Conservation (phyloP, 1,140 invertebrate genomes). For the Eulimnadia texana region DNA sequence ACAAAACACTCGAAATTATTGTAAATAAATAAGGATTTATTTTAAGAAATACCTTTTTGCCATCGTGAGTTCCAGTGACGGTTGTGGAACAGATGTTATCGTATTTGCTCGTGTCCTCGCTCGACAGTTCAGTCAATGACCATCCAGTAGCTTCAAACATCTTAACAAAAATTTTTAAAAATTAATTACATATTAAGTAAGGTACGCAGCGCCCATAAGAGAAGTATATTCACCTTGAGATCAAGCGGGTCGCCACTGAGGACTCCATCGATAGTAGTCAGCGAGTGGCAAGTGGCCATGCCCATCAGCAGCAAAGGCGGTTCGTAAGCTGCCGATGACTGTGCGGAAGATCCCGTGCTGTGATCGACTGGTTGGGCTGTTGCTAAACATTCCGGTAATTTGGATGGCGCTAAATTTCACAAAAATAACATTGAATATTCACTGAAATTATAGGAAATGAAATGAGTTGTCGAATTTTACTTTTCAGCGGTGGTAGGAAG, state of each 20-base stretch:
- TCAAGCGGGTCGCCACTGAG: conserved; percentile 69
- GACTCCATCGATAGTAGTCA: conserved; percentile 61
- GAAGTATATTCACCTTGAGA: conserved; percentile 37
- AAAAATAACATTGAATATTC: not conserved
- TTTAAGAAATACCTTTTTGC: not conserved
- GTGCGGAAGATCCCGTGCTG: conserved; percentile 26
- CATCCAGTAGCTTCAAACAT: conserved; percentile 78
- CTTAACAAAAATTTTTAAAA: conserved; percentile 13
- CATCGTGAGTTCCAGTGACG: conserved; percentile 35
- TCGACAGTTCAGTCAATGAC: conserved; percentile 72
- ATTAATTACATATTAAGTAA: not conserved
- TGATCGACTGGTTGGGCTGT: not conserved
- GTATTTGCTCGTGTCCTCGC: conserved; percentile 70
- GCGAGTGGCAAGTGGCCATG: conserved; percentile 65
- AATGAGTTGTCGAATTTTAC: no score
- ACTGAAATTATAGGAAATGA: conserved; percentile 13
- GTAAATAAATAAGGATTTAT: not conserved
- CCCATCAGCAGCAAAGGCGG: conserved; percentile 29
- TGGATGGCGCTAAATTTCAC: not conserved
- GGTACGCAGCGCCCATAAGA: not conserved
- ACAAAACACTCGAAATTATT: conserved; percentile 5
- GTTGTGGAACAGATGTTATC: conserved; percentile 75
- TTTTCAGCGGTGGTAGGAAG: conserved; percentile 17
- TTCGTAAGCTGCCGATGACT: conserved; percentile 28
- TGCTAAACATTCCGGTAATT: not conserved